Evolutionary conservation across 2,797 vertebrate species (phyloP), one percentile per base, ranked within the genome.

Genomic region (Peromyscus melanophrys): DNA sequence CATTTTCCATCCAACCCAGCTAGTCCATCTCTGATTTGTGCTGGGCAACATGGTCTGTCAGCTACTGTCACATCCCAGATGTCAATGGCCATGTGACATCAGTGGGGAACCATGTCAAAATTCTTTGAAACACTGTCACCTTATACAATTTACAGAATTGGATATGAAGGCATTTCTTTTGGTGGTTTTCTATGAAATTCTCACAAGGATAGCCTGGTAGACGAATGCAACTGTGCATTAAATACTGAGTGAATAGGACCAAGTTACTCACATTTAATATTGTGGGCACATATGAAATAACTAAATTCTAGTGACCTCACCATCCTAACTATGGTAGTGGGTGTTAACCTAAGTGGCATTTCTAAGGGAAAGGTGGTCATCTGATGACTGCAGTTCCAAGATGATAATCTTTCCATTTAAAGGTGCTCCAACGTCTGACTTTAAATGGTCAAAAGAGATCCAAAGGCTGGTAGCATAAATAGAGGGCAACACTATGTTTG

Each of bases 51-150:
- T 43, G 77, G 84, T 92, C 90, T 95, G 92, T 95, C 87, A 96
- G 93, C 93, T 92, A 90, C 90, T 97, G 93, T 96, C 95, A 97
- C 84, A 96, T 85, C 78, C 95, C 90, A 95, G 90, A 97, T 97
- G 93, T 89, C 85, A 86, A 63, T 57, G 85, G 37, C 55, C 94
- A 21, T 65, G 87, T 78, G 93, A 97, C 69, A 78, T 63, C 81
- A 84, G 57, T 92, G 57, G 71, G 23, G 63, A 63, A 92, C 77
- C 73, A 85, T 73, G 52, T 77, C n/a, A 75, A 84, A 75, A 84
- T 1, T 82, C 97, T 96, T 97, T 95, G 90, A 95, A 96, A 91
- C 59, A 92, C 13, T 83, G 63, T 57, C 81, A 73, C 52, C 73
- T 96, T 84, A 46, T 55, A 81, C 55, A 63, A 63, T 87, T 84